Base-by-base conservation (phyloP, 92 coral and sea anemone species). In the Palythoa caribaeorum region DNA sequence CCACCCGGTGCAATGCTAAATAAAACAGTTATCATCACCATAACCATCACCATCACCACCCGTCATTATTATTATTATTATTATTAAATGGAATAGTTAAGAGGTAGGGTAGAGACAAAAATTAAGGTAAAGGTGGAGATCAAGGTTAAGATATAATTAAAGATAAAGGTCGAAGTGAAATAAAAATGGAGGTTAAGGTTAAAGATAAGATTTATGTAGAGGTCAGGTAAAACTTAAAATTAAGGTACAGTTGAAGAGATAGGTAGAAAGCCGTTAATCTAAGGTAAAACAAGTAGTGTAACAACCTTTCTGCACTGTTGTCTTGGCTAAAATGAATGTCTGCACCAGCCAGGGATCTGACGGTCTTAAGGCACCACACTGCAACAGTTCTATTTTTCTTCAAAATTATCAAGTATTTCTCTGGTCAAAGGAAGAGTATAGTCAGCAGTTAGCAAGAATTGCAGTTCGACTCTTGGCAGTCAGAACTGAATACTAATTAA, bases 361-460 rank as follows among this genome's bases (percentile, higher is more conserved):
- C 44, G 6, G 86, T 81, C 50, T 48, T 54, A 68, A 81, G 86
- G 55, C 86, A 66, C 86, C 86, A 81, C 12, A 81, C 86, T 28
- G 86, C 47, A 66, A 81, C 76, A 65, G 60, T 81, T 4, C 48
- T 15, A 11, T 66, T 70, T 47, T 15, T 53, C 48, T 47, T 81
- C 38, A 81, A 36, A 57, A 68, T 37, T 38, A 81, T 38, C 76
- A 81, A 48, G 59, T 81, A 81, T 52, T 28, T 66, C 35, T 53
- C 86, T 81, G 74, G 63, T 13, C 40, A 77, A 35, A 7, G 36
- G 38, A 70, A 35, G 39, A 35, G 16, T 20, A 38, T 69, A 21
- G 8, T 21, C 5, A 28, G 6, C 13, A 28, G 15, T 69, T 69
- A 4, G 1, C 20, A 7, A n/a, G 4, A 21, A 36, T 69, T 1